These are phyloP conservation scores for Sylvia atricapilla DNA, from an alignment of 2,113 vertebrate genomes.

Conservation along the genomic window DNA sequence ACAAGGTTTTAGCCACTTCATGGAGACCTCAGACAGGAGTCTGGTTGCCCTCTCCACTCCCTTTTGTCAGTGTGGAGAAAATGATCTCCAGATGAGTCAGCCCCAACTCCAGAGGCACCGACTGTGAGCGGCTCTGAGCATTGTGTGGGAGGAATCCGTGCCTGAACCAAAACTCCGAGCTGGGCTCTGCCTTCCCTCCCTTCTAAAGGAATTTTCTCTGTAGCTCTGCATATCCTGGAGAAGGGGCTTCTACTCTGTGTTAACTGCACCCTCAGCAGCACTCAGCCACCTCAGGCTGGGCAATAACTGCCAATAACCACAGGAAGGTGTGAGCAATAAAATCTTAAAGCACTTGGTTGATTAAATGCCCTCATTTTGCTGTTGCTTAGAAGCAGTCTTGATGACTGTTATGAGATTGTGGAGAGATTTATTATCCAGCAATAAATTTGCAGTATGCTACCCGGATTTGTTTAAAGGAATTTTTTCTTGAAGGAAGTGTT, in stretches of 20 bases:
- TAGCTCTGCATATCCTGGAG: not conserved
- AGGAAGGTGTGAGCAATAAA: not conserved
- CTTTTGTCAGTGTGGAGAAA: slow-evolving; percentile 32
- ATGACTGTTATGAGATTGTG: not conserved
- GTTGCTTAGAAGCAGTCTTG: not conserved
- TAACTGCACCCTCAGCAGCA: not conserved
- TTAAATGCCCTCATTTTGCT: not conserved
- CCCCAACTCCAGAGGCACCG: not conserved
- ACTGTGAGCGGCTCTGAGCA: not conserved
- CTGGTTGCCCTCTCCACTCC: not conserved
- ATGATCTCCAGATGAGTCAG: slow-evolving; percentile 58
- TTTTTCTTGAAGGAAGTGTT: not conserved
- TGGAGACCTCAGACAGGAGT: slow-evolving; percentile 13
- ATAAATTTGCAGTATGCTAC: not conserved
- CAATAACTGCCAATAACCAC: not conserved
- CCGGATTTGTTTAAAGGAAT: not conserved
- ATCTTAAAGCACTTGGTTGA: not conserved
- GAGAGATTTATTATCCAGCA: not conserved
- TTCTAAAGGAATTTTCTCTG: not conserved
- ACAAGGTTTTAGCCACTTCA: not conserved
- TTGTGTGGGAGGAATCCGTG: slow-evolving; percentile 3
- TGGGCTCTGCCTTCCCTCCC: not conserved
- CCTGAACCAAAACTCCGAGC: not conserved
- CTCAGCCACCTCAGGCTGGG: not conserved
- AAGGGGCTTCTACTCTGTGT: not conserved